Percentiles rank a stretch among this genome's conserved stretches.
phyloP scores from a whole-genome alignment of 2,888 invertebrate genomes.

The Smittia aterrima region DNA sequence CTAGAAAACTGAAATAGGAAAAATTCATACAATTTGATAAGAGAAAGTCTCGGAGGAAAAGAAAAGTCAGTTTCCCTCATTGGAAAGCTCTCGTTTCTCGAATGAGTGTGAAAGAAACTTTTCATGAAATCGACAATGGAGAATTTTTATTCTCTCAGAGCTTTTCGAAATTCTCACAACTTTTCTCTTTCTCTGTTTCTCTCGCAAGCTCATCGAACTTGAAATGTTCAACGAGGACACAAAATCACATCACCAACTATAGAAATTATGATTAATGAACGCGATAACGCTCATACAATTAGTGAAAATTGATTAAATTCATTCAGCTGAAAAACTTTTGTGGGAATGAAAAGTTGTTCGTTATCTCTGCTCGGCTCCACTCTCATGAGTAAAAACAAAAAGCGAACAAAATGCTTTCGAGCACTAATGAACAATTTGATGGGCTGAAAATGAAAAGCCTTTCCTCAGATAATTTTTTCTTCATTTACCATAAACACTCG shows the following conservation, averaged over 20 bases:
- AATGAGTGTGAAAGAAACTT: too few relatives aligned
- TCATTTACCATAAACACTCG: not conserved
- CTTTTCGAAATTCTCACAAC: not conserved
- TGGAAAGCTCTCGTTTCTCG: too few relatives aligned
- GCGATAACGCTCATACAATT: not conserved
- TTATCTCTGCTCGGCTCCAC: too few relatives aligned
- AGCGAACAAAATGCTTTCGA: not conserved
- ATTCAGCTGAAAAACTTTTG: not conserved
- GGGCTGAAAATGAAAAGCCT: not conserved
- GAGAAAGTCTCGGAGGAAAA: not conserved
- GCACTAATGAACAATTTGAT: not conserved
- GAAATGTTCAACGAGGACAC: too few relatives aligned
- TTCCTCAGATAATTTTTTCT: not conserved
- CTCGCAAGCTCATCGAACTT: too few relatives aligned
- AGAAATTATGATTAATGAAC: not conserved
- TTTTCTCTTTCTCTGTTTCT: not conserved
- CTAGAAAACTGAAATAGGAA: constrained; percentile 14
- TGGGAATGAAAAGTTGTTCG: not conserved
- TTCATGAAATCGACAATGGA: too few relatives aligned
- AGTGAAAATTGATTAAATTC: not conserved
- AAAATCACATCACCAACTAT: not conserved
- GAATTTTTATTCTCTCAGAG: too few relatives aligned
- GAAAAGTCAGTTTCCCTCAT: too few relatives aligned
- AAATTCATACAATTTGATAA: constrained; percentile 13
- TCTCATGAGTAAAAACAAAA: too few relatives aligned